Conservation (phyloP, 2,113 vertebrate species). For the Ammospiza caudacuta region DNA sequence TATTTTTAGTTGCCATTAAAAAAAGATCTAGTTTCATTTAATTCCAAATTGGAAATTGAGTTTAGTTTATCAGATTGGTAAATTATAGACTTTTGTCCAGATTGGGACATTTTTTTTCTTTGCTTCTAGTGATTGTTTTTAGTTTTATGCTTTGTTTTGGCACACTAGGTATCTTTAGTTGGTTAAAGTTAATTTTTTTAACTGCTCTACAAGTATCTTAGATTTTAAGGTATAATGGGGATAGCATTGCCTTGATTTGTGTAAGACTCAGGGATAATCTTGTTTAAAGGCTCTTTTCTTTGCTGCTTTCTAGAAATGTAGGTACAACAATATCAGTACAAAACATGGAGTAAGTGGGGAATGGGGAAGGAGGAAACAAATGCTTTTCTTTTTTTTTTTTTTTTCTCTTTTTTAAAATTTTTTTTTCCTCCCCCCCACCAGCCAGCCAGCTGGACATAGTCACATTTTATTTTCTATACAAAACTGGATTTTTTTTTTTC, state of each 20-base stretch:
- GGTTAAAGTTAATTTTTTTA: constrained; percentile 58
- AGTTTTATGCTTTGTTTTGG: constrained; percentile 63
- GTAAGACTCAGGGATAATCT: constrained; percentile 79
- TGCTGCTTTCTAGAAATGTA: constrained; percentile 55
- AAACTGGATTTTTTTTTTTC: background rate
- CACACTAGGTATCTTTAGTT: constrained; percentile 37
- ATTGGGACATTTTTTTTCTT: constrained; percentile 78
- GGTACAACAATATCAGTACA: constrained; percentile 18
- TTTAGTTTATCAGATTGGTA: constrained; percentile 99
- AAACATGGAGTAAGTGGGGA: constrained; percentile 42
- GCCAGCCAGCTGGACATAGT: background rate
- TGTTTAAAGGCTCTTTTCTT: constrained; percentile 61
- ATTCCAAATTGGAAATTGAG: constrained; percentile 98
- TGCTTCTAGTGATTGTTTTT: constrained; percentile 59
- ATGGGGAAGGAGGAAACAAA: background rate
- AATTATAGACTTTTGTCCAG: constrained; percentile 87
- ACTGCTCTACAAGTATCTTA: constrained; percentile 43
- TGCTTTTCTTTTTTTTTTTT: background rate
- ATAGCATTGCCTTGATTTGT: constrained; percentile 62
- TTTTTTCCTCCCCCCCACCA: background rate
- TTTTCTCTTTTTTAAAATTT: too few relatives aligned
- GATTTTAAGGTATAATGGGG: constrained; percentile 64
- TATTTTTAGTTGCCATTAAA: constrained; percentile 66
- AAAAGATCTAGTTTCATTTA: constrained; percentile 75
- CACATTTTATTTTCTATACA: background rate